Evolutionary conservation across 2,888 invertebrate species (phyloP), one percentile per base, ranked within the genome.

Genomic region (Cerastoderma edule): DNA sequence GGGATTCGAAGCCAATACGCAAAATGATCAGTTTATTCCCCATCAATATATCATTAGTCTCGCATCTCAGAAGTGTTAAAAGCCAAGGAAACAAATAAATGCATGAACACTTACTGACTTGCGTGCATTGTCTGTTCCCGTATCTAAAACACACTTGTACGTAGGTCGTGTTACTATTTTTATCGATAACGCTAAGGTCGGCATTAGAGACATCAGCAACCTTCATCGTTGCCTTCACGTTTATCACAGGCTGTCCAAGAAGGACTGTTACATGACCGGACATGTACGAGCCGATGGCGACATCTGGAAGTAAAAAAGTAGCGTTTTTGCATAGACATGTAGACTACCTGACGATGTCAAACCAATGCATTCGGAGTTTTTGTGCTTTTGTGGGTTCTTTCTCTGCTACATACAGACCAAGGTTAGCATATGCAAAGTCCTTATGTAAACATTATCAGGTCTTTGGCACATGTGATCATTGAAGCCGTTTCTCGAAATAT

Each of bases 261-360:
- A 89, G 72, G 22, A 89, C 50, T 0, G 88, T 81, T 0, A 78
- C 87, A n/a, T 73, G 68, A 71, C 81, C 83, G 0, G 89, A 87
- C 19, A 83, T 72, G 66, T 76, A 87, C 3, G 88, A 79, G 6
- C 89, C 89, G 13, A 89, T 83, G 10, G 83, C 83, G 56, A 88
- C 68, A 73, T 89, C 89, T 89, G 74, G 24, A 83, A 83, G 32
- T 56, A 39, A 35, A 16, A 54, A 3, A 54, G 4, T 5, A 28
- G 13, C 22, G n/a, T 24, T n/a, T n/a, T n/a, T n/a, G n/a, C n/a
- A n/a, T n/a, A n/a, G n/a, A n/a, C n/a, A n/a, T n/a, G n/a, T n/a
- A n/a, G n/a, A n/a, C n/a, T n/a, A n/a, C n/a, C n/a, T n/a, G n/a
- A n/a, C n/a, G n/a, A n/a, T n/a, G n/a, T n/a, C n/a, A n/a, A n/a